These are phyloP conservation scores for Actinia equina DNA, from an alignment of 64 coral and sea anemone genomes.

Conservation along the genomic window DNA sequence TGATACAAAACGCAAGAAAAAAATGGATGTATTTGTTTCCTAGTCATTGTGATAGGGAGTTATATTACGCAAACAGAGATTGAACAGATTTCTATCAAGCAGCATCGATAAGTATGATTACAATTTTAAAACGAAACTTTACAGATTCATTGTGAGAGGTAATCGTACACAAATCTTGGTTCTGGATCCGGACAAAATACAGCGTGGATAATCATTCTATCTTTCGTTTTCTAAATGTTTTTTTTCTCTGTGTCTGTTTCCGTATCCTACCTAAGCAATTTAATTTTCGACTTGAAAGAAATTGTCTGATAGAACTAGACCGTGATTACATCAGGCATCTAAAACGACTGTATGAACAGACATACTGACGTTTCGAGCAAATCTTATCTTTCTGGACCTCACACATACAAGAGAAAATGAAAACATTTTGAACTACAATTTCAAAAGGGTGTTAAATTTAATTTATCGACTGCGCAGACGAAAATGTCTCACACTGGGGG, in stretches of 20 bases:
- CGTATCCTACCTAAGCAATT: neutral
- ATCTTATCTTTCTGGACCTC: slow-evolving; percentile 12
- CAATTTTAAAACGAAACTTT: neutral
- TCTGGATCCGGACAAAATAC: neutral
- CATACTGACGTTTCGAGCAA: neutral
- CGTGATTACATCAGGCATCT: neutral
- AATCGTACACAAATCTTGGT: neutral
- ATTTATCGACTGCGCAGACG: neutral
- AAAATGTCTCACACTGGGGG: neutral
- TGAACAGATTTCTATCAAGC: neutral
- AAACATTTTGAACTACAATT: neutral
- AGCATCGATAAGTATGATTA: neutral
- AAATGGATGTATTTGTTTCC: neutral
- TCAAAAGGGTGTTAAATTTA: neutral
- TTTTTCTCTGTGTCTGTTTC: neutral
- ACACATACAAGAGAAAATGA: neutral
- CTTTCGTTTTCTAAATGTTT: neutral
- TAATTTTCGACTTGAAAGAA: neutral
- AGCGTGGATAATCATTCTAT: neutral
- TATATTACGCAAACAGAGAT: neutral
- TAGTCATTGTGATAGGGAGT: neutral
- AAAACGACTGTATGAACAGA: neutral
- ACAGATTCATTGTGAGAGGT: neutral
- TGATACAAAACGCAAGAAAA: neutral
- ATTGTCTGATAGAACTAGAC: neutral